These are phyloP conservation scores for Neoitamus cyanurus DNA, from an alignment of 2,888 invertebrate genomes.

Conservation along the genomic window DNA sequence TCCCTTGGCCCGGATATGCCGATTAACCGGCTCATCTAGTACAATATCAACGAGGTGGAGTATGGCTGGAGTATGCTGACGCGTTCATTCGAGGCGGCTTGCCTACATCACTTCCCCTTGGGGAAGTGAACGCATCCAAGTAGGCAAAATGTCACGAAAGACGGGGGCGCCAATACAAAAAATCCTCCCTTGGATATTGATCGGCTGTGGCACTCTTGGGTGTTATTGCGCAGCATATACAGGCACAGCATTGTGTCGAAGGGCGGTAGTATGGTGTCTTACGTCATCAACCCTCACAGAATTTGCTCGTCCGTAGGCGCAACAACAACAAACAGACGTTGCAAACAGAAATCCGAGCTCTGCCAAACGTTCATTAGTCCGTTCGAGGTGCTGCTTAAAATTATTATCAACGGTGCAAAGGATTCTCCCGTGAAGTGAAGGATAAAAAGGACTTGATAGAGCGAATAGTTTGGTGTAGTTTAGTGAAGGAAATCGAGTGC, in stretches of 20 bases:
- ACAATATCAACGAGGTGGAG: neutral
- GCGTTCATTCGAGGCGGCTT: neutral
- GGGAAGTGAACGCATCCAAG: constrained; percentile 47
- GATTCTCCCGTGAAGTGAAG: neutral
- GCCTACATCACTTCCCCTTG: constrained; percentile 40
- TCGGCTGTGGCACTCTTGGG: constrained; percentile 45
- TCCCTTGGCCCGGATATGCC: neutral
- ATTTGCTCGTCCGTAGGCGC: constrained; percentile 44
- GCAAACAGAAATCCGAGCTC: constrained; percentile 36
- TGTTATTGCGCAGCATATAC: constrained; percentile 48
- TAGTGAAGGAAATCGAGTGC: neutral
- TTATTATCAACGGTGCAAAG: neutral
- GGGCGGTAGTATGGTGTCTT: constrained; percentile 51
- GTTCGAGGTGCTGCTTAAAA: neutral
- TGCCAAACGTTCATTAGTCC: neutral
- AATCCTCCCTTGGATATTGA: constrained; percentile 45
- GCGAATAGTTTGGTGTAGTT: neutral
- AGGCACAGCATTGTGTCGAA: constrained; percentile 20
- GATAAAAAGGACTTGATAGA: neutral
- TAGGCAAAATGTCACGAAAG: constrained; percentile 47
- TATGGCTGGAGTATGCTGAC: neutral
- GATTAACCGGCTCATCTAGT: neutral
- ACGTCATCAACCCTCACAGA: constrained; percentile 55
- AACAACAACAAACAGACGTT: constrained; percentile 41
- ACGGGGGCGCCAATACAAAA: constrained; percentile 30